Conservation (phyloP, 2,797 vertebrate genomes). For the Coregonus ussuriensis region DNA sequence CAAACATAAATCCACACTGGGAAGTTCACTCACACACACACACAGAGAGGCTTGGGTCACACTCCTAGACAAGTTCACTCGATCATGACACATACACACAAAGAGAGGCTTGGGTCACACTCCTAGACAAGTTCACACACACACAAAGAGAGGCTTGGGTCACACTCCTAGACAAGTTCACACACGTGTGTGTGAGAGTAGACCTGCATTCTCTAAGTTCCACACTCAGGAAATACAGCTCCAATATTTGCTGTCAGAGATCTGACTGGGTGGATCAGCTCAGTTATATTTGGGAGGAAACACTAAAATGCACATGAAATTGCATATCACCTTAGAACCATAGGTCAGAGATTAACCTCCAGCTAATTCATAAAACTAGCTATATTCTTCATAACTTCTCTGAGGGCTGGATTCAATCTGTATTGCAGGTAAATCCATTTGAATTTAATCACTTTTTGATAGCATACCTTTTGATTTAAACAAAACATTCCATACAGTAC, state of each 20-base stretch:
- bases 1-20: neutral
- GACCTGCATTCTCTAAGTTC: slow-evolving; percentile 10
- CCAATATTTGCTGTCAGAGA: slow-evolving; percentile 59
- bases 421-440: too few relatives aligned
- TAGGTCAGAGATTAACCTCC: neutral
- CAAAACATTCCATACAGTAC: too few relatives aligned
- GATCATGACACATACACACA: neutral
- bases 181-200: slow-evolving; percentile 5
- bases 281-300: slow-evolving; percentile 35
- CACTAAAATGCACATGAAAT: slow-evolving; percentile 35
- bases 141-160: neutral
- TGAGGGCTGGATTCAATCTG: too few relatives aligned
- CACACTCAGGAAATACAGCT: slow-evolving; percentile 29
- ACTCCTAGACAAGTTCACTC: neutral
- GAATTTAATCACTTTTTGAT: too few relatives aligned
- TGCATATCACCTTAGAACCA: neutral
- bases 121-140: neutral
- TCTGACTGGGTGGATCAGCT: slow-evolving; percentile 26
- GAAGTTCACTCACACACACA: neutral
- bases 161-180: neutral
- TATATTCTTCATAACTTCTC: too few relatives aligned
- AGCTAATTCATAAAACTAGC: neutral
- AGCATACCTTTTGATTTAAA: too few relatives aligned
- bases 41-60: neutral
- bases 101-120: neutral